phyloP scores from a whole-genome alignment of 1,140 invertebrate genomes.

The Probaryconus sp. region DNA sequence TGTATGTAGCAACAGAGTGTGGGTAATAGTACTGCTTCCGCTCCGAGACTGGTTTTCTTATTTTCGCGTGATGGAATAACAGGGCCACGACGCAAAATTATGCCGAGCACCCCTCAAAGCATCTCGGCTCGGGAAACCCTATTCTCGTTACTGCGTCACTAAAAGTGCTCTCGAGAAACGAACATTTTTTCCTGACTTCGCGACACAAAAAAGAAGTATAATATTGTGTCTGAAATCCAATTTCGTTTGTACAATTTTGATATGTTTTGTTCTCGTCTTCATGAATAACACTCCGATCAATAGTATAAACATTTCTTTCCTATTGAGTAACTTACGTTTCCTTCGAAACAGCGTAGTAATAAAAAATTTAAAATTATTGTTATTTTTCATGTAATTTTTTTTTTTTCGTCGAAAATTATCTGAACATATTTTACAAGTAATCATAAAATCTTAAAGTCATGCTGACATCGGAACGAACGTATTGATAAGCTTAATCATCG shows the following conservation, averaged over 20 bases:
- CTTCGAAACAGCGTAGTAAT: no score
- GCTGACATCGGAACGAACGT: no score
- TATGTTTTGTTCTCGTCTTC: conserved; percentile 44
- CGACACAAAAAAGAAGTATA: conserved; percentile 55
- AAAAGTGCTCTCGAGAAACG: conserved; percentile 62
- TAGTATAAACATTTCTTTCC: conserved; percentile 13
- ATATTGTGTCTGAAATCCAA: conserved; percentile 60
- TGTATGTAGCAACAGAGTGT: conserved; percentile 56
- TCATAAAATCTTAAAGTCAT: no score
- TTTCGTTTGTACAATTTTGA: conserved; percentile 58
- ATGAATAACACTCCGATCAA: conserved; percentile 38
- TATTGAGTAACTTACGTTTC: no score
- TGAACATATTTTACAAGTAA: no score
- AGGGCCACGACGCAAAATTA: conserved; percentile 63
- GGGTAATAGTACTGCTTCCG: conserved; percentile 64
- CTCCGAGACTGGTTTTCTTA: conserved; percentile 59
- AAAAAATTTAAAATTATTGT: no score
- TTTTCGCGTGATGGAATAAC: conserved; percentile 64
- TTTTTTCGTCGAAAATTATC: no score
- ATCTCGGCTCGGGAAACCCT: conserved; percentile 60
- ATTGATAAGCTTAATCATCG: conserved; percentile 18
- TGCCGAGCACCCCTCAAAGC: conserved; percentile 64
- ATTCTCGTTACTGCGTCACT: conserved; percentile 63
- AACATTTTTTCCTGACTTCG: conserved; percentile 60
- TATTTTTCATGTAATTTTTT: no score